These are phyloP conservation scores for Leptoclinus maculatus DNA, from an alignment of 2,797 vertebrate genomes.

Conservation along the genomic window DNA sequence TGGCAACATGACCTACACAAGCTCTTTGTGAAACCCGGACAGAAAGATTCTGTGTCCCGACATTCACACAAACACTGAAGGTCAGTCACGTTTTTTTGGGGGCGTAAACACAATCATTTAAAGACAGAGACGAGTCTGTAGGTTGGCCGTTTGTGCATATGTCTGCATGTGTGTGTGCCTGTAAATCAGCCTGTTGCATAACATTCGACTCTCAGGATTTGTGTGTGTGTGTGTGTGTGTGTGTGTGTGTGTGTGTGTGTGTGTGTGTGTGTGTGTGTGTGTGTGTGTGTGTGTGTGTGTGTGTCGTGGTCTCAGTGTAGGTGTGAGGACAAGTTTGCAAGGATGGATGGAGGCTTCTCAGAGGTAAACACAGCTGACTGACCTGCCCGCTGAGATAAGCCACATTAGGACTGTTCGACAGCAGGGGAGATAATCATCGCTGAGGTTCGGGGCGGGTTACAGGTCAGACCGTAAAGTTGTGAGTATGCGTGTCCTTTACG, in stretches of 20 bases:
- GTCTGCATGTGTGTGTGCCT: constrained; percentile 22
- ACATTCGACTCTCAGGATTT: constrained; percentile 36
- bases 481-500: background rate
- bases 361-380: constrained; percentile 62
- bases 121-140: constrained; percentile 28
- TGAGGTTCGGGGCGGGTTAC: constrained; percentile 33
- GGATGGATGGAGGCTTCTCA: constrained; percentile 39
- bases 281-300: background rate
- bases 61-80: constrained; percentile 7
- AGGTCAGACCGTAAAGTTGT: constrained; percentile 33
- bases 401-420: constrained; percentile 62
- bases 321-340: constrained; percentile 38
- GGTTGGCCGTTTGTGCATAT: constrained; percentile 22
- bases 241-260: background rate
- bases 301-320: constrained; percentile 21
- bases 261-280: constrained; percentile 34
- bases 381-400: constrained; percentile 60
- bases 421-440: constrained; percentile 46
- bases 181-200: constrained; percentile 53
- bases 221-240: constrained; percentile 29
- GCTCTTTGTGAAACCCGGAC: constrained; percentile 30
- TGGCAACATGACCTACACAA: constrained; percentile 33
- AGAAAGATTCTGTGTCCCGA: background rate
- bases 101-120: constrained; percentile 10
- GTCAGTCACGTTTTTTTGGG: background rate